These are phyloP conservation scores for Aurelia sp. DNA, from an alignment of 30 jellyfish, hydroid and myxozoan genomes.

Conservation along the genomic window DNA sequence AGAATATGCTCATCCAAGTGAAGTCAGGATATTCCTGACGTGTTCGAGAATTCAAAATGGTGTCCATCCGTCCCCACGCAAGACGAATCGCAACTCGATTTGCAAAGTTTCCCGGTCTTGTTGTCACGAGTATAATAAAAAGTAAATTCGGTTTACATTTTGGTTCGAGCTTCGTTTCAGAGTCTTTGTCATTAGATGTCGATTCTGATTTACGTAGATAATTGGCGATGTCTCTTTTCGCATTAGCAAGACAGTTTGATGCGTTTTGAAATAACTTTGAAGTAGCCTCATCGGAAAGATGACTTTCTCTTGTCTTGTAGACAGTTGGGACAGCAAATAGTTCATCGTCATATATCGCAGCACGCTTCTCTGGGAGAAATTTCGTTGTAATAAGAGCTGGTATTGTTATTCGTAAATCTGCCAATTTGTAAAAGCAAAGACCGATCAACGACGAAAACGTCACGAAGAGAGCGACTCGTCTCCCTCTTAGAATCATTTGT, in stretches of 20 bases:
- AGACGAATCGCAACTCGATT: constrained; percentile 89
- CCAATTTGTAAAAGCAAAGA: constrained; percentile 25
- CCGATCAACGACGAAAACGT: constrained; percentile 21
- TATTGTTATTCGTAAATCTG: constrained; percentile 2
- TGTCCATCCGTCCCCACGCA: constrained; percentile 93
- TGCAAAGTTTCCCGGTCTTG: constrained; percentile 88
- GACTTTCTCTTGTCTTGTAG: neutral
- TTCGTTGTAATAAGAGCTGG: constrained; percentile 8
- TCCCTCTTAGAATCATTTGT: neutral
- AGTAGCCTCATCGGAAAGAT: neutral
- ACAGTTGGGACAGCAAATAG: too few relatives aligned
- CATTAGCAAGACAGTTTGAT: constrained; percentile 47
- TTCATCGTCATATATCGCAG: too few relatives aligned
- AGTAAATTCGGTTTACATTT: constrained; percentile 48
- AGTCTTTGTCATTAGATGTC: neutral
- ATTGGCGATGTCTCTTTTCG: constrained; percentile 61
- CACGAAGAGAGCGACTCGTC: neutral
- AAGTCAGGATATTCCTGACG: constrained; percentile 3
- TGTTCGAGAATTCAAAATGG: constrained; percentile 51
- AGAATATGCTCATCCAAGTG: constrained; percentile 79
- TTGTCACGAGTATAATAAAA: constrained; percentile 78
- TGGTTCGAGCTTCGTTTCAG: constrained; percentile 50
- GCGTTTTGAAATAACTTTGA: constrained; percentile 51
- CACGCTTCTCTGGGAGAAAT: too few relatives aligned
- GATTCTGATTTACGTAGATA: constrained; percentile 31